Base-by-base conservation (phyloP, 2,113 vertebrate genomes). In the Sorex araneus region DNA sequence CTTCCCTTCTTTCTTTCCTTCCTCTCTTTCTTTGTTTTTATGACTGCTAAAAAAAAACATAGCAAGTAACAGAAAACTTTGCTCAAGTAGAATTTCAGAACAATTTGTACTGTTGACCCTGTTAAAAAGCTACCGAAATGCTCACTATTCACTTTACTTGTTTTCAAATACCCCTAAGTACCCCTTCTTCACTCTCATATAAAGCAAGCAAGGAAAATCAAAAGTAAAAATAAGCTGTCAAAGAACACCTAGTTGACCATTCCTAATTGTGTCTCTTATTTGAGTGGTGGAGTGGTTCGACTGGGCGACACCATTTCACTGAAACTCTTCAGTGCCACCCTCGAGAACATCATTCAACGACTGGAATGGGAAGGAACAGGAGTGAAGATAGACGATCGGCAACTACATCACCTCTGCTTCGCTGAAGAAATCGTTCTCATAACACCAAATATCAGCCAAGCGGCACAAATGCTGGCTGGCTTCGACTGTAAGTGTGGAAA, bases 101-200 rank as follows among this genome's bases (percentile, higher is more conserved):
- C 7, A 78, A 64, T 84, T 73, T 87, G 54, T 57, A 8, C 21
- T 67, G 2, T 6, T 27, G 3, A 11, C 50, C 18, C 64, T 69
- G 81, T 80, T 91, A 18, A 89, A 85, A 88, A 40, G 23, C 66
- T 43, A 34, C 0, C 32, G 4, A 47, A 70, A 43, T 71, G 28
- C 15, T 87, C 64, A 47, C 47, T 75, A 82, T 6, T 67, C 54
- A 34, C 3, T 69, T 75, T 74, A 18, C 15, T 70, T 87, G 80
- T 19, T 81, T 89, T 85, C 50, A 92, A 84, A 84, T 54, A 80
- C 6, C 11, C 82, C 77, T 84, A 84, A 90, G 76, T n/a, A 66
- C 54, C 23, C 45, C 43, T 79, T 71, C 23, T 77, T 83, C 90
- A 90, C 78, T 47, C 87, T 87, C 34, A 80, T 23, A 40, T 4